Percentiles rank a stretch among this genome's conserved stretches.
These are phyloP conservation scores for Solen grandis DNA, from an alignment of 1,140 invertebrate species.

Conservation along the genomic window DNA sequence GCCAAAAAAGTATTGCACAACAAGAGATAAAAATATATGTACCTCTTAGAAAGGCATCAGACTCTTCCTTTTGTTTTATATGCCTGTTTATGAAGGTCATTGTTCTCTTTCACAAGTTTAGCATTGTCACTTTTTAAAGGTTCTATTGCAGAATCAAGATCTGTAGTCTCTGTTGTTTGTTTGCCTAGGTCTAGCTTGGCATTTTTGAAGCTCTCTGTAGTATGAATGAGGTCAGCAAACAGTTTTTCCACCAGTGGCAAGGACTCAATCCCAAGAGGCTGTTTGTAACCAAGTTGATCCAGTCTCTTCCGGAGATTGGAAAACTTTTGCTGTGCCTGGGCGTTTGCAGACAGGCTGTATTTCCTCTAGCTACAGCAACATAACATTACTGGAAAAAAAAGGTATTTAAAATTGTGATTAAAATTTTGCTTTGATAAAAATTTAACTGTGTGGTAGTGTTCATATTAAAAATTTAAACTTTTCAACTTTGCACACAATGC, in stretches of 20 bases:
- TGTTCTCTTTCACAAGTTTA: constrained; percentile 83
- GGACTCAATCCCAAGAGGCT: constrained; percentile 87
- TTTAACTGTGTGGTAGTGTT: too few relatives aligned
- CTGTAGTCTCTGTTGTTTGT: constrained; percentile 64
- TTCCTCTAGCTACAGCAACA: too few relatives aligned
- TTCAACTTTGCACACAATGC: too few relatives aligned
- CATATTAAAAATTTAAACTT: too few relatives aligned
- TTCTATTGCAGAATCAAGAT: constrained; percentile 72
- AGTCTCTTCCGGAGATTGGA: constrained; percentile 84
- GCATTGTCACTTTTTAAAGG: constrained; percentile 80
- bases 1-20: too few relatives aligned
- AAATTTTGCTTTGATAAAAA: too few relatives aligned
- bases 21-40: too few relatives aligned
- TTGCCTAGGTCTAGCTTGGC: constrained; percentile 84
- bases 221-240: constrained; percentile 88
- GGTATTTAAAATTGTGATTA: too few relatives aligned
- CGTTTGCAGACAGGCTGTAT: constrained; percentile 44
- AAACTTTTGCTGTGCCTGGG: constrained; percentile 78
- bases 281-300: constrained; percentile 88
- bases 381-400: too few relatives aligned
- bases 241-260: constrained; percentile 88
- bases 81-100: constrained; percentile 87
- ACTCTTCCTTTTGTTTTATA: constrained; percentile 85
- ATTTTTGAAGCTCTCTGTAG: constrained; percentile 89
- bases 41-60: constrained; percentile 83